phyloP scores from a whole-genome alignment of 2,797 vertebrate genomes.

The Clarias laeviceps region DNA sequence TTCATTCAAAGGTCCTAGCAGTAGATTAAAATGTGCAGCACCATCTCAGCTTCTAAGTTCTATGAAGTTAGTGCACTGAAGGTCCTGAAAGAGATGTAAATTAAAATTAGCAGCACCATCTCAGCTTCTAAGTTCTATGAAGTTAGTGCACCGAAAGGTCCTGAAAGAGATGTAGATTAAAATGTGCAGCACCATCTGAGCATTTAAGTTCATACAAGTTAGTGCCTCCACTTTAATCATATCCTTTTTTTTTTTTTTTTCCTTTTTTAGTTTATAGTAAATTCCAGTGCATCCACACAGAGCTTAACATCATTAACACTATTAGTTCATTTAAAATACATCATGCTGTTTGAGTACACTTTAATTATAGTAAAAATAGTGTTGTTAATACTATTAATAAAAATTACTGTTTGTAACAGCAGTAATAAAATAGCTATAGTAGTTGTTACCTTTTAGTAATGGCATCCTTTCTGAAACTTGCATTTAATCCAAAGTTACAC shows the following conservation, averaged over 20 bases:
- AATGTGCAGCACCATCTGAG: neutral
- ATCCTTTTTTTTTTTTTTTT: too few relatives aligned
- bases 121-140: too few relatives aligned
- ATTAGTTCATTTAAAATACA: neutral
- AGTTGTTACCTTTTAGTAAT: neutral
- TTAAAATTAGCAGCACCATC: neutral
- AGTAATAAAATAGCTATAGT: neutral
- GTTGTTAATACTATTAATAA: neutral
- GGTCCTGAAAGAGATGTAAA: neutral
- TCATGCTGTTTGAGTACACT: neutral
- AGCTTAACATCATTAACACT: neutral
- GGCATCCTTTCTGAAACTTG: neutral
- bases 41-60: too few relatives aligned
- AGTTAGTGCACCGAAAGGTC: neutral
- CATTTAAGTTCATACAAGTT: neutral
- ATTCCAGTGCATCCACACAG: neutral
- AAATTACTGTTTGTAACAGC: neutral
- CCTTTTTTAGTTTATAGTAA: neutral
- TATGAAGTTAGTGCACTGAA: neutral
- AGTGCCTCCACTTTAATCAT: neutral
- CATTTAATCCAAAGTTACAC: neutral
- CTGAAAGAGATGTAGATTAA: neutral
- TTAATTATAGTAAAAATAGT: too few relatives aligned
- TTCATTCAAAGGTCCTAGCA: neutral
- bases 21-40: too few relatives aligned